Evolutionary conservation across 1,140 invertebrate species (phyloP), one percentile per base, ranked within the genome.

Genomic region (Heliothis subflexa): DNA sequence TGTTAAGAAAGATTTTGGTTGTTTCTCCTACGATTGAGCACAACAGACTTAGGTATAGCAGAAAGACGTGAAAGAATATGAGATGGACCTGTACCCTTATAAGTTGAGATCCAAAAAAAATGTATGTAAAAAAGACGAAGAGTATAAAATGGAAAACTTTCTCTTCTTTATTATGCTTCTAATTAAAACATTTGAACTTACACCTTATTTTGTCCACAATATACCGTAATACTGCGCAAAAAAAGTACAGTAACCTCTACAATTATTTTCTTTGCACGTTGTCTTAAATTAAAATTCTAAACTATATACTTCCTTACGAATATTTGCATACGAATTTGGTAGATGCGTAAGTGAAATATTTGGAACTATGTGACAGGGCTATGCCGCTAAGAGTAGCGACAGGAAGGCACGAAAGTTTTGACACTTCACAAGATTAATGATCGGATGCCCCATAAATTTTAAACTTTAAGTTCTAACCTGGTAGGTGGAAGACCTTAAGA

Each of bases 401-500:
- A 47, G 61, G 61, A 64, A 45, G 61, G 45, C 61, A 64, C 40
- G 16, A 64, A 64, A 64, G n/a, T 64, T 18, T 47, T 64, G 61
- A 64, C 61, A 64, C 9, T 16, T 9, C 10, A 12, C 7, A 47
- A 45, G 61, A 64, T 64, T 64, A 47, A 64, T 64, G 40, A 14
- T 64, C 11, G 45, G 61, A 61, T 33, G 10, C n/a, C 13, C n/a
- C 55, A 25, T 59, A 59, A 25, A 59, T 59, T 40, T 40, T 9
- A 61, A 16, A 25, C 21, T 59, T 64, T n/a, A 61, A 61, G 28
- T 33, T 33, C 13, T 61, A 14, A n/a, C 12, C 59, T 25, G 28
- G 21, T n/a, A 55, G 11, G 14, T 16, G 4, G 13, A 33, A 16
- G 59, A 13, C n/a, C 1, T 18, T 10, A 18, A 64, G 16, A 40